Evolutionary conservation across 2,888 invertebrate species (phyloP).

Genomic region (Leucophenga maculata): DNA sequence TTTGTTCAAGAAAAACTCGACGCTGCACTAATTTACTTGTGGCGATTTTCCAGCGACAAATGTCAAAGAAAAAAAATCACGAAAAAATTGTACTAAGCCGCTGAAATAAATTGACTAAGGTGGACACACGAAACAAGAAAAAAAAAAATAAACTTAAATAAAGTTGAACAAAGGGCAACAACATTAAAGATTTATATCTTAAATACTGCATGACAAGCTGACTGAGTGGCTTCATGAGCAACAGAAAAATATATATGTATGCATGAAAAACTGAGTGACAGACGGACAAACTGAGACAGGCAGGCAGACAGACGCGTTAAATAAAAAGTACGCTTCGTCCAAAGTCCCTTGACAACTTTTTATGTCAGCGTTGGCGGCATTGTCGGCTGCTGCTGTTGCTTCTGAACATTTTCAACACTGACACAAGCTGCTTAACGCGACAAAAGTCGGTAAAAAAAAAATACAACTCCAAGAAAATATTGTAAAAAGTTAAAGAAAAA

Average conservation of each 20-base stretch:
- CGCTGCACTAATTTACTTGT: slow-evolving; percentile 9
- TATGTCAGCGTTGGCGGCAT: not conserved
- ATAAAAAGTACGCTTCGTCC: too few relatives aligned
- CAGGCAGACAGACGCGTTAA: too few relatives aligned
- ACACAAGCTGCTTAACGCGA: not conserved
- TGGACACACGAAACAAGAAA: not conserved
- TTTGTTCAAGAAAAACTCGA: not conserved
- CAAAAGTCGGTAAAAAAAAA: not conserved
- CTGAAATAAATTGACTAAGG: not conserved
- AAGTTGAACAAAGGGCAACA: too few relatives aligned
- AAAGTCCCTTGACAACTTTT: not conserved
- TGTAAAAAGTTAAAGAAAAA: not conserved
- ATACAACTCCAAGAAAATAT: not conserved
- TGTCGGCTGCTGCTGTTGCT: too few relatives aligned
- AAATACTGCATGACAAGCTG: not conserved
- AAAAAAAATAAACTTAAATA: too few relatives aligned
- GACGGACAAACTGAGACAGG: too few relatives aligned
- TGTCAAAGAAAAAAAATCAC: not conserved
- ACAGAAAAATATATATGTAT: too few relatives aligned
- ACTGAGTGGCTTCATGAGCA: not conserved
- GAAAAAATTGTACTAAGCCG: not conserved
- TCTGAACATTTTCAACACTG: too few relatives aligned
- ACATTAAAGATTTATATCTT: slow-evolving; percentile 13
- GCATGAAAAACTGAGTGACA: not conserved
- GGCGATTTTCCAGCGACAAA: not conserved